Conservation (phyloP, 2,113 vertebrate genomes). For the Cranoglanis bouderius region DNA sequence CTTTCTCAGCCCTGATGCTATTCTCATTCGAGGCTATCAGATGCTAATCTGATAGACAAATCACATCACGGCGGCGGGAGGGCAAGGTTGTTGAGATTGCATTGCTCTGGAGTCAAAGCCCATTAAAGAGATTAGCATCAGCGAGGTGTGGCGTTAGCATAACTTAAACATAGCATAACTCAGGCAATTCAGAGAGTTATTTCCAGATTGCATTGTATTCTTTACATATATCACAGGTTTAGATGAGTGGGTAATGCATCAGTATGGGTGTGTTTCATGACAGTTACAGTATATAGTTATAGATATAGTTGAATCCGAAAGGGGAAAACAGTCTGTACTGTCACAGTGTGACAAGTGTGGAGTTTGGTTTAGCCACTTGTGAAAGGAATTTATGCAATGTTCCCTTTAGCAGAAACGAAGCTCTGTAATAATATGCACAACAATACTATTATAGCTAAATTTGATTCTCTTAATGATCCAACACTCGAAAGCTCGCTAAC, state of each 20-base stretch:
- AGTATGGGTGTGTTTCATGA: not conserved
- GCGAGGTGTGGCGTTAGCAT: constrained; percentile 18
- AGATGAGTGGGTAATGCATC: not conserved
- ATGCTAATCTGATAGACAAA: constrained; percentile 43
- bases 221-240: not conserved
- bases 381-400: not conserved
- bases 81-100: constrained; percentile 7
- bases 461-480: not conserved
- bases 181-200: not conserved
- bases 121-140: constrained; percentile 48
- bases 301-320: too few relatives aligned
- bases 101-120: constrained; percentile 26
- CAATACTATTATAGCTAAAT: not conserved
- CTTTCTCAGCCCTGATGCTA: constrained; percentile 27
- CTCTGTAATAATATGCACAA: not conserved
- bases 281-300: too few relatives aligned
- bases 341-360: not conserved
- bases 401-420: not conserved
- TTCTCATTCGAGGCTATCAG: constrained; percentile 43
- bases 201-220: not conserved
- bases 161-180: not conserved
- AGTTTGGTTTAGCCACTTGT: not conserved
- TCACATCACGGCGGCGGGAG: not conserved
- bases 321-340: not conserved
- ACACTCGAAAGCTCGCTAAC: not conserved